These are phyloP conservation scores for Pristionchus japonicus DNA, from an alignment of 2,888 invertebrate species.

Conservation along the genomic window DNA sequence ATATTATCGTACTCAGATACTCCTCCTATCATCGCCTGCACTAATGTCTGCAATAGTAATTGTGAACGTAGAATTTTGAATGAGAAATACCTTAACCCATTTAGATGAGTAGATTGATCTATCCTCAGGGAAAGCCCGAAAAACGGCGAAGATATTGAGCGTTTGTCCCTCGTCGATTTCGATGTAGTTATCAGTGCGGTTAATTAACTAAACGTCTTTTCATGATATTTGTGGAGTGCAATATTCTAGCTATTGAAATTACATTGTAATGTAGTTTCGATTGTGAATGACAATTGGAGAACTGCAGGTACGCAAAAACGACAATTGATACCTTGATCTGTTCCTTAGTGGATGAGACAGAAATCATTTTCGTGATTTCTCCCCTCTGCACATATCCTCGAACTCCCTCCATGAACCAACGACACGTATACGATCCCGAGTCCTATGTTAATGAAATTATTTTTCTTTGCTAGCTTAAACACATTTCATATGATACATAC, in stretches of 20 bases:
- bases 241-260: too few species aligned
- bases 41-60: too few species aligned
- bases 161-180: neutral
- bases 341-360: conserved; percentile 5
- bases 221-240: too few species aligned
- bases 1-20: too few species aligned
- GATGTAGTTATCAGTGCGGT: neutral
- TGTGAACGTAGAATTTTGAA: neutral
- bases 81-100: neutral
- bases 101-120: conserved; percentile 32
- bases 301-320: neutral
- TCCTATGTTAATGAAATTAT: neutral
- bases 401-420: conserved; percentile 41
- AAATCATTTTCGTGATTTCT: neutral
- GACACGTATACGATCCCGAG: conserved; percentile 24
- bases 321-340: conserved; percentile 31
- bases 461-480: neutral
- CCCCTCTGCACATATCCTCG: neutral
- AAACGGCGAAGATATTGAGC: neutral
- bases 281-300: too few species aligned
- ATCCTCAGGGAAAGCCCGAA: conserved; percentile 8
- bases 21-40: too few species aligned
- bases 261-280: too few species aligned
- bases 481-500: too few species aligned
- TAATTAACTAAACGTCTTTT: too few species aligned